These are phyloP conservation scores for Caenorhabditis sp. DNA, from an alignment of 2,888 invertebrate genomes.

Conservation along the genomic window DNA sequence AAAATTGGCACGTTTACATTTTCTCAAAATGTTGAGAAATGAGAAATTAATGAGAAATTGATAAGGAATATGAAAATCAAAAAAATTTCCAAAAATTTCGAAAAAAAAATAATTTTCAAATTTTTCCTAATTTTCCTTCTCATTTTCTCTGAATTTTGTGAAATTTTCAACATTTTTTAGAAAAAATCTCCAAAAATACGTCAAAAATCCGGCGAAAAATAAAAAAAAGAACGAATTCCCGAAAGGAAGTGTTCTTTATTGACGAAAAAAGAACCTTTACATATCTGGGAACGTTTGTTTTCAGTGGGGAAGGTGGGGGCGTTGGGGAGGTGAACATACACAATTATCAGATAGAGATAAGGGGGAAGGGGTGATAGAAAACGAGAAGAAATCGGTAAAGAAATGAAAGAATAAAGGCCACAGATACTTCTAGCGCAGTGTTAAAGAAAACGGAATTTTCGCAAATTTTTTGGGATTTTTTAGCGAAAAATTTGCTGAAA, in stretches of 20 bases:
- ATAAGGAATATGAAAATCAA: no score
- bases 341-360: not conserved
- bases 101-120: no score
- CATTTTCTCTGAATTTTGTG: no score
- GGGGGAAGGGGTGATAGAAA: not conserved
- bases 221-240: not conserved
- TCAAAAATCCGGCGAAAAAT: not conserved
- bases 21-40: no score
- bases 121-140: no score
- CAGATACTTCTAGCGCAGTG: slow-evolving; percentile 39
- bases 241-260: not conserved
- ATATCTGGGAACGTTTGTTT: not conserved
- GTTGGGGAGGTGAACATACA: not conserved
- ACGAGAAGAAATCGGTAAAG: not conserved
- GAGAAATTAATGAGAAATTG: no score
- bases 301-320: no score
- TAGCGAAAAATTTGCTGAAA: not conserved
- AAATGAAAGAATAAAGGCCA: slow-evolving; percentile 2
- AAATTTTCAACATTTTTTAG: no score
- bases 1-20: no score
- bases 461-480: slow-evolving; percentile 6
- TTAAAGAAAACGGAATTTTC: slow-evolving; percentile 3
- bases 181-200: no score
- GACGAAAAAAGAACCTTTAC: slow-evolving; percentile 10
- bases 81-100: no score